Evolutionary conservation across 2,113 vertebrate species (phyloP), one percentile per base, ranked within the genome.

Genomic region (Gallinago media): DNA sequence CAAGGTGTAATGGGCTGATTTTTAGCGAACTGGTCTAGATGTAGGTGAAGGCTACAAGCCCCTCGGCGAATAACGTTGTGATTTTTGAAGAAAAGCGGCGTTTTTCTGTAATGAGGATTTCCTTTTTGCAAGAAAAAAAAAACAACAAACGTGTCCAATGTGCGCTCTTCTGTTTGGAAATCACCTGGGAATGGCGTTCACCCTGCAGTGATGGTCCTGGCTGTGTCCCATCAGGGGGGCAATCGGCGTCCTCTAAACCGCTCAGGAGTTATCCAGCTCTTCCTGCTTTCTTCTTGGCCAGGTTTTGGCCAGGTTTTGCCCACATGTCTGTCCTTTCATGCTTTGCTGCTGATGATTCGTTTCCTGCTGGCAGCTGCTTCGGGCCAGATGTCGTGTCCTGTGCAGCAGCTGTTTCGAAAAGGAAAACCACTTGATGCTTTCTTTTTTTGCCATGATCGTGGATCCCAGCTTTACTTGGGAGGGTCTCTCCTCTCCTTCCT

Each of bases 241-340:
- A 61, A 87, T 74, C 13, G 15, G 52, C 29, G 56, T 88, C 55
- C 71, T 10, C 88, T 67, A 79, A 78, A 89, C 38, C 0, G 1
- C 40, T 83, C 40, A 40, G 56, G 67, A 87, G 66, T 95, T 79
- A 22, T 42, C 68, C 94, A 81, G 23, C 54, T 66, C 88, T 94
- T 86, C 88, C 72, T 86, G 13, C 93, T 95, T 95, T 71, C 56
- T 61, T 34, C 63, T 38, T 38, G 38, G 38, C 38, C 38, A 38
- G 38, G 38, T 38, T 38, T 38, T 38, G 38, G 38, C 38, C 38
- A 38, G 38, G 38, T 71, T 72, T 80, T 80, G 49, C 32, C 31
- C 58, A 67, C 88, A 12, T 40, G 70, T 89, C 50, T 3, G 38
- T 34, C 70, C 78, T 93, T 93, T 94, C 59, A 87, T 54, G 58